Base-by-base conservation (phyloP, 2,888 invertebrate genomes). In the Drosophila pseudotalamancana region DNA sequence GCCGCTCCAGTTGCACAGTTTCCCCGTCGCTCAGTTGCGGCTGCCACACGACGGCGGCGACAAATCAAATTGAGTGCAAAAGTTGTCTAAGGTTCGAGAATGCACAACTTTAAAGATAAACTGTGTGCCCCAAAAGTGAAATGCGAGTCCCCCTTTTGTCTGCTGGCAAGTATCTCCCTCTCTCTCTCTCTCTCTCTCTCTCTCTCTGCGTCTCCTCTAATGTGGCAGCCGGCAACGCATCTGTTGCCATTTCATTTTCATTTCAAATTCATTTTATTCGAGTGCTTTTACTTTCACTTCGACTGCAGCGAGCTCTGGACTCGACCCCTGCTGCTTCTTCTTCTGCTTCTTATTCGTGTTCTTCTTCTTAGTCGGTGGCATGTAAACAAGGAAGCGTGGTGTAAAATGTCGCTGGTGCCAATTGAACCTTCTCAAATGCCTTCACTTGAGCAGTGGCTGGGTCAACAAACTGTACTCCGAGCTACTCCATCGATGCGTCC, bases 361-460 rank as follows among this genome's bases (percentile, higher is more conserved):
- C 14, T 16, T 51, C 50, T 39, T 6, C 27, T 35, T 16, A 50
- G 55, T 46, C 59, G 60, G 51, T 54, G 78, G 75, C 69, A 55
- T 82, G 85, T 82, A 78, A 75, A 77, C 77, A 86, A 69, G 70
- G 67, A 64, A 65, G 64, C 80, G 56, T 83, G 76, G 72, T 80
- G 77, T 79, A 83, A 69, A 86, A 70, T 83, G 77, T 86, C 84
- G 70, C 81, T 80, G 87, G 63, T 80, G 81, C 72, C 84, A 84
- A 87, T 86, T 75, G 82, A 83, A 69, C 59, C 76, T 72, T 81
- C 74, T 57, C 63, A 51, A 70, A 74, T 67, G 71, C 55, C 50
- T 62, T 60, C 42, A 35, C 51, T 45, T 46, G 4, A 50, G 32
- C 39, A 49, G 76, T 35, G 54, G 67, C 56, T 74, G 78, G 79